Evolutionary conservation across 2,888 invertebrate genomes (phyloP), one percentile per base, ranked within the genome.

Genomic region (Polyploca ridens): DNA sequence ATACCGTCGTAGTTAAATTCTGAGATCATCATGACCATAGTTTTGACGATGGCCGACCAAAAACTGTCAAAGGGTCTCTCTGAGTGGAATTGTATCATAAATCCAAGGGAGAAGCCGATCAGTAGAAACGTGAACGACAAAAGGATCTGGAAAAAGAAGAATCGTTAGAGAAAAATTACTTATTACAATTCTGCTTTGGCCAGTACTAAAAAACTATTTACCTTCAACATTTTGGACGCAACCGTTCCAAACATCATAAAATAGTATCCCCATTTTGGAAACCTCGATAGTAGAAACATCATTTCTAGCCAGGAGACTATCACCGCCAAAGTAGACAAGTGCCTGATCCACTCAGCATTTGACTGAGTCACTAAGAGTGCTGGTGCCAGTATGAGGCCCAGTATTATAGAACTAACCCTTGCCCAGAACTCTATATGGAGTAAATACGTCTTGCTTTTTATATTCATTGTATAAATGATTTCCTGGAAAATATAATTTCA

Each of bases 201-300:
- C 41, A 41, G 5, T 13, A 41, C 41, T 13, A 13, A 8, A 4
- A 13, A 41, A 41, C 4, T 5, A 0, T 38, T 27, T 64, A 90
- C 91, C 80, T 89, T 90, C 13, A 90, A 68, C 41, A 90, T 86
- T 70, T 90, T 89, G 33, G 73, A 70, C 0, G 90, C 87, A 8
- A 92, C 92, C 64, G 86, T 87, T 58, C 85, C 84, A 70, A 92
- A 91, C 91, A 93, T 92, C 16, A 90, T 84, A 1, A 90, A 87
- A 72, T 89, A 90, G 67, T 87, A 88, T 2, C 91, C 91, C 78
- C 87, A 88, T 33, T 78, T 81, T 3, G 90, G 90, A 65, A 90
- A 86, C 19, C 90, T 78, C 0, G 91, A 89, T 8, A 90, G 71
- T 19, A 91, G 75, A 63, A 91, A 86, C 77, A 90, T 88, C 68